A percentile compares a stretch with the other conserved stretches of the same genome.
phyloP scores from a whole-genome alignment of 2,888 invertebrate species.

The Tenodera sinensis region DNA sequence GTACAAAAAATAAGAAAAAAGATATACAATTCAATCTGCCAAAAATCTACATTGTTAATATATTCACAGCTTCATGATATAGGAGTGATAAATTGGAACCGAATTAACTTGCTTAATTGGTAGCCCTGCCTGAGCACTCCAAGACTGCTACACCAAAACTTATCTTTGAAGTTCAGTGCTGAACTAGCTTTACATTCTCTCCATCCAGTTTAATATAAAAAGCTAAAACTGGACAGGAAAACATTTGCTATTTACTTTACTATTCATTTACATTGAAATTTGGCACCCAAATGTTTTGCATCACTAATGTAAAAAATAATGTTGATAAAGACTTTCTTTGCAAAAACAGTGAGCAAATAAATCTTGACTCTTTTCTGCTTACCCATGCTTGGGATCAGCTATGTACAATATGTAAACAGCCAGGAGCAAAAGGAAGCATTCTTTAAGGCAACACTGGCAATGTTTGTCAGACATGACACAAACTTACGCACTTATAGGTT shows the following conservation, averaged over 20 bases:
- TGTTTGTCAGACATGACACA: background rate
- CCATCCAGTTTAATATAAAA: background rate
- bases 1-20: slow-evolving; percentile 27
- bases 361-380: background rate
- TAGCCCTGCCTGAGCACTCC: background rate
- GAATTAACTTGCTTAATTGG: background rate
- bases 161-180: background rate
- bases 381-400: background rate
- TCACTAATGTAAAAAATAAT: background rate
- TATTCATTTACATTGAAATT: background rate
- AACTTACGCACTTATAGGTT: background rate
- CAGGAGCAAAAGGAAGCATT: slow-evolving; percentile 26
- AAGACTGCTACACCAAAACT: background rate
- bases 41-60: slow-evolving; percentile 17
- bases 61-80: slow-evolving; percentile 11
- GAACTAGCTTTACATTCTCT: background rate
- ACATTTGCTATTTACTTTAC: background rate
- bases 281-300: background rate
- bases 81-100: background rate
- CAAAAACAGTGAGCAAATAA: background rate
- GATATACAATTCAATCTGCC: slow-evolving; percentile 23
- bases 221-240: background rate
- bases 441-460: slow-evolving; percentile 29
- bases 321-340: background rate
- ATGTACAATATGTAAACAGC: slow-evolving; percentile 7